These are phyloP conservation scores for Ctenoplectra terminalis DNA, from an alignment of 1,140 invertebrate species.

Conservation along the genomic window DNA sequence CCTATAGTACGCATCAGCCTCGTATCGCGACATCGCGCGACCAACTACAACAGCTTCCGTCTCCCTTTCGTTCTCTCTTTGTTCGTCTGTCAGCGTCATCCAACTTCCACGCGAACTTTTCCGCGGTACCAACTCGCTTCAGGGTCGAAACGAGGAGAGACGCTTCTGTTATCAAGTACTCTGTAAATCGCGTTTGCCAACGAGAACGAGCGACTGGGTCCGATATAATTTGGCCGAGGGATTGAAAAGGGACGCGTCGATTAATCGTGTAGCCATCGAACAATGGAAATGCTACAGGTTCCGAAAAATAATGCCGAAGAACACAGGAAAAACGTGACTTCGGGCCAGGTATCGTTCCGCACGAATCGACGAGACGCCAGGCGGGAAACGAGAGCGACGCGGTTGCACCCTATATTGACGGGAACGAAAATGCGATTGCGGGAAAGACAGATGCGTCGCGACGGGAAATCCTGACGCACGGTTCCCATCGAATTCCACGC, in stretches of 20 bases:
- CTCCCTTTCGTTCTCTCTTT: background rate
- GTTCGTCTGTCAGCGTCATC: conserved; percentile 20
- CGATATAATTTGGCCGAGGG: conserved; percentile 38
- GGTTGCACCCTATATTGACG: background rate
- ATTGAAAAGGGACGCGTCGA: conserved; percentile 3
- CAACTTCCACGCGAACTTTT: conserved; percentile 20
- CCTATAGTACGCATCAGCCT: conserved; percentile 6
- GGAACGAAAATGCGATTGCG: conserved; percentile 46
- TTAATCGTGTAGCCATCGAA: conserved; percentile 25
- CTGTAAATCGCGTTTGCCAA: conserved; percentile 50
- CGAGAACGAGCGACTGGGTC: conserved; percentile 16
- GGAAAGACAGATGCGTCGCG: conserved; percentile 17
- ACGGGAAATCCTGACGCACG: background rate
- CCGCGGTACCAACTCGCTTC: background rate
- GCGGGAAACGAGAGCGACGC: background rate
- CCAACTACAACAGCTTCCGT: background rate
- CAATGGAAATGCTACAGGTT: conserved; percentile 11
- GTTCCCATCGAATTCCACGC: conserved; percentile 40
- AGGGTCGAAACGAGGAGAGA: background rate
- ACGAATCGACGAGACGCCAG: background rate
- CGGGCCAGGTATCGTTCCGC: background rate
- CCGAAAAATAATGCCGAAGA: background rate
- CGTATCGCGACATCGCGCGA: conserved; percentile 52
- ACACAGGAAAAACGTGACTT: conserved; percentile 5
- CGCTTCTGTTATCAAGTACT: background rate